Conservation (phyloP, 2,888 invertebrate species). For the Machimus rusticus region DNA sequence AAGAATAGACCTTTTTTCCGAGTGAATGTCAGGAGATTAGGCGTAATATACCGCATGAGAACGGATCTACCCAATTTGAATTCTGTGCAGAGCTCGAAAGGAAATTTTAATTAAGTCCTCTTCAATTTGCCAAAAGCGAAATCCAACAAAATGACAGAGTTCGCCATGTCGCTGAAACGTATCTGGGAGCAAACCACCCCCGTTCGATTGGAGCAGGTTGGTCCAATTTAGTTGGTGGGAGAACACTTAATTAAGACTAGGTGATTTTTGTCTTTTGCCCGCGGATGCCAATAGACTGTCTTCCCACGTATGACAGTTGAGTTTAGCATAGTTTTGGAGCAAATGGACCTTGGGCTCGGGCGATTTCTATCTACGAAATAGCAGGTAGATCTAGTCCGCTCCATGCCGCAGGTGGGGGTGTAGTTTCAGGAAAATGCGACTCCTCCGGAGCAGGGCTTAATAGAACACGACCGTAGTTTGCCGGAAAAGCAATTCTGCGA, state of each 20-base stretch:
- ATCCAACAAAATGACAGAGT: neutral
- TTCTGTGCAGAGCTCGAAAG: conserved; percentile 8
- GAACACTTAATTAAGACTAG: neutral
- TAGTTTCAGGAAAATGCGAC: neutral
- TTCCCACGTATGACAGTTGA: neutral
- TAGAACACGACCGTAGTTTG: neutral
- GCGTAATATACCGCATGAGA: neutral
- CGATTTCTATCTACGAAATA: neutral
- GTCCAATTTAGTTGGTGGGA: neutral
- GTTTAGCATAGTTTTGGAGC: neutral
- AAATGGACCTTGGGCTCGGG: neutral
- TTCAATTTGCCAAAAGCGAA: neutral
- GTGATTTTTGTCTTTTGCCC: neutral
- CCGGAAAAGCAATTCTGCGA: neutral
- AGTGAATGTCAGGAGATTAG: neutral
- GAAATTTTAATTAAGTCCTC: conserved; percentile 9
- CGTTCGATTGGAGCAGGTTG: neutral
- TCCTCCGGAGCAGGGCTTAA: neutral
- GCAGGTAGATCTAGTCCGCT: neutral
- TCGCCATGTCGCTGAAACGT: neutral
- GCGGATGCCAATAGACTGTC: neutral
- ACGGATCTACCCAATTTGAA: conserved; percentile 10
- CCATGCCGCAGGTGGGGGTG: neutral
- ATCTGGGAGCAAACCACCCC: neutral
- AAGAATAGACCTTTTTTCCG: neutral